Conservation (phyloP, 2,888 invertebrate genomes). For the Apodemia mormo region DNA sequence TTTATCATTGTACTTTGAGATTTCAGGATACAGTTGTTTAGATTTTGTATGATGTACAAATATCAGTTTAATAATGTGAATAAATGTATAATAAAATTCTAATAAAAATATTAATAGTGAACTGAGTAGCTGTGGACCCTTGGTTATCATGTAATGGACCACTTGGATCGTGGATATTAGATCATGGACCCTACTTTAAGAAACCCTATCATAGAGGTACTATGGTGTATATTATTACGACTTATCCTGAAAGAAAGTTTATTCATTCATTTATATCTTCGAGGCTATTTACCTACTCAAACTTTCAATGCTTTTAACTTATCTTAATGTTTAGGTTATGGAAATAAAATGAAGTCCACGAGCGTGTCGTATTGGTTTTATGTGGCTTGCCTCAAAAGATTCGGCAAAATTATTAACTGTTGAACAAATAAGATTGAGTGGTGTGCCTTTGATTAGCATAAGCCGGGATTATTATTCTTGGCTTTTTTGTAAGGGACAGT, state of each 20-base stretch:
- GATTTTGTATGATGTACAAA: too few relatives aligned
- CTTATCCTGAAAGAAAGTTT: not conserved
- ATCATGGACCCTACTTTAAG: too few relatives aligned
- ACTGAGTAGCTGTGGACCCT: too few relatives aligned
- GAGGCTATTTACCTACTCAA: not conserved
- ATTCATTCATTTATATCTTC: not conserved
- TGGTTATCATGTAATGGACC: too few relatives aligned
- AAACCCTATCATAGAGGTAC: too few relatives aligned
- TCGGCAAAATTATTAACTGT: not conserved
- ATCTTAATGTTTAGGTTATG: not conserved
- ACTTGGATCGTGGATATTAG: too few relatives aligned
- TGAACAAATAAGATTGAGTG: constrained; percentile 8
- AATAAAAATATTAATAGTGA: too few relatives aligned
- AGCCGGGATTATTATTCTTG: not conserved
- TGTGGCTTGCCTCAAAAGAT: not conserved
- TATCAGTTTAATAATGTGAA: too few relatives aligned
- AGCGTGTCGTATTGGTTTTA: constrained; percentile 5
- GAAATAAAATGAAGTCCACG: not conserved
- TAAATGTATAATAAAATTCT: too few relatives aligned
- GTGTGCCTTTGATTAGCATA: constrained; percentile 2
- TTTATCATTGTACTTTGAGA: too few relatives aligned
- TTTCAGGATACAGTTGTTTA: too few relatives aligned
- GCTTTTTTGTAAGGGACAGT: not conserved
- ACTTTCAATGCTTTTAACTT: not conserved
- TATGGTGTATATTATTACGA: too few relatives aligned